A percentile compares a stretch with the other conserved stretches of the same genome.
phyloP scores from a whole-genome alignment of 2,888 invertebrate species.

The Eudasyphora cyanicolor region DNA sequence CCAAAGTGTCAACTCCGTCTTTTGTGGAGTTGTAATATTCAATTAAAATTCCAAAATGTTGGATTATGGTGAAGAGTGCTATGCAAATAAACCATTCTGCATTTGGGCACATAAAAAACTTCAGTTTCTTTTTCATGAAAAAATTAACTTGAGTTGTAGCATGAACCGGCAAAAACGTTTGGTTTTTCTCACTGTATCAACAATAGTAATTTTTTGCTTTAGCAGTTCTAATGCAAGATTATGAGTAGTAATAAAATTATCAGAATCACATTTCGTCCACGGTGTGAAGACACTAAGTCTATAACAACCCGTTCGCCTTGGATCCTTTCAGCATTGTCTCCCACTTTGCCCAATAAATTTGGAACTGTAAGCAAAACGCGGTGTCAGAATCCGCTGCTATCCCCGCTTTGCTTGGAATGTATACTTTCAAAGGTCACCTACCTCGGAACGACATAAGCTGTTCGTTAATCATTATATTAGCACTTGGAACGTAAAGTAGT shows the following conservation, averaged over 20 bases:
- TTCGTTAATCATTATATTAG: slow-evolving; percentile 19
- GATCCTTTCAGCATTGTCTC: no score
- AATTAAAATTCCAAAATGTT: slow-evolving; percentile 1
- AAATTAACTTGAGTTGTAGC: slow-evolving; percentile 31
- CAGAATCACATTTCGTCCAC: no score
- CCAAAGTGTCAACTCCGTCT: no score
- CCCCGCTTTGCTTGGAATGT: slow-evolving; percentile 31
- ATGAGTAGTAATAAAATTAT: neutral
- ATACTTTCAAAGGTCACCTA: slow-evolving; percentile 36
- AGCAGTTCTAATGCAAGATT: no score
- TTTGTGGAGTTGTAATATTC: neutral
- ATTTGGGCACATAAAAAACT: slow-evolving; percentile 5
- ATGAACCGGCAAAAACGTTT: slow-evolving; percentile 34
- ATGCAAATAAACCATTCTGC: neutral
- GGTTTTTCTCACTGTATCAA: slow-evolving; percentile 28
- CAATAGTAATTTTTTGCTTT: no score
- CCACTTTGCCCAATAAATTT: no score
- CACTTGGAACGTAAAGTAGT: no score
- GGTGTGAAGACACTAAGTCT: neutral
- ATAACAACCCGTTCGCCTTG: neutral
- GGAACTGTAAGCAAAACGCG: no score
- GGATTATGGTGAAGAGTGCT: slow-evolving; percentile 14
- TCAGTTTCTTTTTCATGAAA: slow-evolving; percentile 33
- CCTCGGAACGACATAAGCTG: slow-evolving; percentile 34
- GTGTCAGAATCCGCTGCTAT: no score